These are phyloP conservation scores for Herpetotheres cachinnans DNA, from an alignment of 2,113 vertebrate species.

Conservation along the genomic window DNA sequence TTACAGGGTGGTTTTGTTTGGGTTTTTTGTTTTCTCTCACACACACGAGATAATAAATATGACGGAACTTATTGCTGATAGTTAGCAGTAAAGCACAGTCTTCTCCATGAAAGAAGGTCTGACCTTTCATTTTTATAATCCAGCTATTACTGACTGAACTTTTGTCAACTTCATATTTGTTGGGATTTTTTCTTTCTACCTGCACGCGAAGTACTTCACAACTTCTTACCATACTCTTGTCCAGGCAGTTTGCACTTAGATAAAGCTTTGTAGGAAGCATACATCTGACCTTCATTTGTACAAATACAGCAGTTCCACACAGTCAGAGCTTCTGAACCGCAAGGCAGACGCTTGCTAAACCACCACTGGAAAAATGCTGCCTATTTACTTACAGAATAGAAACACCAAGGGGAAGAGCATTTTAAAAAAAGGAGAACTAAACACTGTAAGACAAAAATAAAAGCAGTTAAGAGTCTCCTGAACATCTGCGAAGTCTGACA, in stretches of 20 bases:
- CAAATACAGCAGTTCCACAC: not conserved
- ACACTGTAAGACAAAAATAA: not conserved
- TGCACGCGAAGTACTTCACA: not conserved
- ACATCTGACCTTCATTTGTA: not conserved
- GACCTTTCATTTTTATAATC: not conserved
- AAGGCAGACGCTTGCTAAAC: not conserved
- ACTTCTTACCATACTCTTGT: not conserved
- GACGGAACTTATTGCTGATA: not conserved
- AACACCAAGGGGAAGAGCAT: not conserved
- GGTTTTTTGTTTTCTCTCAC: not conserved
- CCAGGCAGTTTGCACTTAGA: not conserved
- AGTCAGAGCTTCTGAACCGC: not conserved
- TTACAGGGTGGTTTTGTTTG: not conserved
- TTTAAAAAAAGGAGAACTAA: not conserved
- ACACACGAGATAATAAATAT: rapidly evolving
- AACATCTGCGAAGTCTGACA: not conserved
- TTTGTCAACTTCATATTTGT: not conserved
- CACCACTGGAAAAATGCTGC: not conserved
- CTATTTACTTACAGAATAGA: not conserved
- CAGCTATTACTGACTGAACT: not conserved
- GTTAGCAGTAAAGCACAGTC: not conserved
- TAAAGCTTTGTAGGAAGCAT: not conserved
- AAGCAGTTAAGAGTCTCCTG: not conserved
- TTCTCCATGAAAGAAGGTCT: not conserved
- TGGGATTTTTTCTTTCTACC: not conserved